A percentile compares a stretch with the other conserved stretches of the same genome.
Evolutionary conservation across 2,888 invertebrate genomes (phyloP).

Genomic region (Drosophila siamana): DNA sequence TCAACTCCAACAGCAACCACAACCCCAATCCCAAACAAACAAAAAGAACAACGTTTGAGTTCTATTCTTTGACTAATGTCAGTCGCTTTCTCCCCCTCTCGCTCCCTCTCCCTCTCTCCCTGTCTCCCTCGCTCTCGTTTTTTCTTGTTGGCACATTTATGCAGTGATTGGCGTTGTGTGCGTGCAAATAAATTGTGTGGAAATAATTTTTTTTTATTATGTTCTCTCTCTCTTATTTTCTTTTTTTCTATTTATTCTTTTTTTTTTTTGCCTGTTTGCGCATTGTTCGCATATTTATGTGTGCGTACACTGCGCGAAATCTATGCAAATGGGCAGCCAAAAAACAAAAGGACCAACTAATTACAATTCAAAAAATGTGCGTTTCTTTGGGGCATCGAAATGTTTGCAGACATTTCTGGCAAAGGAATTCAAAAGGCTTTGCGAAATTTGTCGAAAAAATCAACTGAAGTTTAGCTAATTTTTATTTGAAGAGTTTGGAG

Average conservation of each 20-base stretch:
- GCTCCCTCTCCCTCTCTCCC: background rate
- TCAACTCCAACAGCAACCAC: constrained; percentile 3
- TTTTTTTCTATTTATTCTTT: background rate
- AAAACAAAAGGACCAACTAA: no score
- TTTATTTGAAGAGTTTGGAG: no score
- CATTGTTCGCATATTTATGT: constrained; percentile 47
- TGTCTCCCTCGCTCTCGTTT: background rate
- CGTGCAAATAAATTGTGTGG: constrained; percentile 74
- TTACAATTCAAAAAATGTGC: no score
- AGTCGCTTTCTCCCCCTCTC: background rate
- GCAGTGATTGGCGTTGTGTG: constrained; percentile 52
- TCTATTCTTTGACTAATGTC: constrained; percentile 20
- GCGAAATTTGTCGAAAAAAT: no score
- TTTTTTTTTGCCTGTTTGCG: constrained; percentile 16
- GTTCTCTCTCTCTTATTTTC: constrained; percentile 20
- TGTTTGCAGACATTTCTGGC: no score
- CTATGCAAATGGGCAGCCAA: no score
- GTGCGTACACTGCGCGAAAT: constrained; percentile 43
- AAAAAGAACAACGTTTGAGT: background rate
- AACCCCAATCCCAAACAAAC: constrained; percentile 1
- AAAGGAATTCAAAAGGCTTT: no score
- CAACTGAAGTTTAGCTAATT: no score
- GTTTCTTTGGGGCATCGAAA: no score
- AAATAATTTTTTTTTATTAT: constrained; percentile 65
- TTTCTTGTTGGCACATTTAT: constrained; percentile 14